Evolutionary conservation across 2,888 invertebrate genomes (phyloP), one percentile per base, ranked within the genome.

Genomic region (Anticlea derivata): DNA sequence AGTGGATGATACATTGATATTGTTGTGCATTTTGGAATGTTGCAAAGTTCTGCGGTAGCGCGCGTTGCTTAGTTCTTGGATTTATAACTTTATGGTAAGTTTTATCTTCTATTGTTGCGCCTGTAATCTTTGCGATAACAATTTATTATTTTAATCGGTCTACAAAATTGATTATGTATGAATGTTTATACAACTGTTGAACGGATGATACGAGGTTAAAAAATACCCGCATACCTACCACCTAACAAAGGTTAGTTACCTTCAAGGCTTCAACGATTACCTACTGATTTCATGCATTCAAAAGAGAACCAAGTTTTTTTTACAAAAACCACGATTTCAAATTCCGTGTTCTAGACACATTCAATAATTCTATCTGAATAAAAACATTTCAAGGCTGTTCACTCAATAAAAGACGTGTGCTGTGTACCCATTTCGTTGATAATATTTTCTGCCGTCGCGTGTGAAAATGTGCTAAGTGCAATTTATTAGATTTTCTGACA

Each of bases 1-100:
- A 58, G 44, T 53, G 41, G 59, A 61, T 63, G 50, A 50, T 58
- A 44, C 49, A 64, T 66, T 65, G 49, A 51, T 50, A 30, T 43
- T 37, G 23, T 27, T 43, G 39, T 46, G 75, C 68, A 71, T 75
- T 80, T 80, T 81, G 84, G 83, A 85, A 84, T 85, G 83, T 83
- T 85, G 73, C 75, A 73, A 78, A 78, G 65, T 38, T 41, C 72
- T 77, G 68, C 73, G 74, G 73, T 74, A 69, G 72, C 66, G 29
- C 17, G 8, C 5, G 30, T 47, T 38, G 41, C 47, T 31, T 49
- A 46, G 40, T 61, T 52, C 60, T 65, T 66, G 65, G 68, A 70
- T 68, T 60, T 56, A 49, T 38, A 54, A 58, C 58, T 54, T 54
- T 39, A 48, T 39, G 45, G 61, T 61, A 55, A 61, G 61, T 61